Percentiles rank a stretch among this genome's conserved stretches.
phyloP scores from a whole-genome alignment of 2,888 invertebrate genomes.

The Alcis repandata region DNA sequence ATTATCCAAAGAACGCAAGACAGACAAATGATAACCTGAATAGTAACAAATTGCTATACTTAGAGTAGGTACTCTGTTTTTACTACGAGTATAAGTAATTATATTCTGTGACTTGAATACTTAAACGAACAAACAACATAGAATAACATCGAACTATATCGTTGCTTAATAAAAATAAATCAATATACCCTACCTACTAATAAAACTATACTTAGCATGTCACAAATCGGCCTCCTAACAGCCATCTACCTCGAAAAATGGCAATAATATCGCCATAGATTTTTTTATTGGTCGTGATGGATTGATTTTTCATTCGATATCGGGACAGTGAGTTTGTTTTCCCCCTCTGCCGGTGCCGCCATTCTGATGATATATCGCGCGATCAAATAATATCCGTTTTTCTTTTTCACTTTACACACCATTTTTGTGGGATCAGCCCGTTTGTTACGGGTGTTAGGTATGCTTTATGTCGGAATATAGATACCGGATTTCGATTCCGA shows the following conservation, averaged over 20 bases:
- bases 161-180: not conserved
- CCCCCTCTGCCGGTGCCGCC: constrained; percentile 50
- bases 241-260: constrained; percentile 43
- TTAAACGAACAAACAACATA: not conserved
- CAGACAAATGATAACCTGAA: too few species aligned
- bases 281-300: constrained; percentile 67
- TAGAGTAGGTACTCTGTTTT: too few species aligned
- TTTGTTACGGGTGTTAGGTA: constrained; percentile 49
- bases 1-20: too few species aligned
- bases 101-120: not conserved
- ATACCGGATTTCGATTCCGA: constrained; percentile 39
- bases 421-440: constrained; percentile 53
- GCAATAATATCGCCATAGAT: constrained; percentile 60
- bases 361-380: constrained; percentile 61
- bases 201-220: constrained; percentile 20
- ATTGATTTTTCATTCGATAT: constrained; percentile 71
- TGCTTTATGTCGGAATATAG: constrained; percentile 46
- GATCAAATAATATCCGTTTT: constrained; percentile 67
- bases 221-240: constrained; percentile 28
- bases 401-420: constrained; percentile 59
- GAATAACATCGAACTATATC: too few species aligned
- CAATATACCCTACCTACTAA: not conserved
- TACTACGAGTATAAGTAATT: too few species aligned
- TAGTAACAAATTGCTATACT: too few species aligned
- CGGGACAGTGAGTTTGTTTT: constrained; percentile 61